These are phyloP conservation scores for Palaemon carinicauda DNA, from an alignment of 1,140 invertebrate species.

Conservation along the genomic window DNA sequence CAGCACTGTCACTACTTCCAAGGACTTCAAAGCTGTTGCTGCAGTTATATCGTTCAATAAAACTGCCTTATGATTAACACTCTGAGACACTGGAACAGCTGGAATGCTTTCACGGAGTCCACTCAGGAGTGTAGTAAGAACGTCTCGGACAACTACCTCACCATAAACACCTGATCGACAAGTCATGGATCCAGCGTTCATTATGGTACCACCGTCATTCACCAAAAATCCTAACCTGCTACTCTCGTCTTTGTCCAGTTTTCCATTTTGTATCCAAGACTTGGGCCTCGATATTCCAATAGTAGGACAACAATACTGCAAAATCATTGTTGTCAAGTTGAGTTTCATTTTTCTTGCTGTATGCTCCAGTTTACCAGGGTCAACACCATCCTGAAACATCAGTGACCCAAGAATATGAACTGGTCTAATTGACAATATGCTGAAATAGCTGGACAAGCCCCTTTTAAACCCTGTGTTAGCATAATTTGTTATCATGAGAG, in stretches of 20 bases:
- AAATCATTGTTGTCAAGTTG: constrained; percentile 42
- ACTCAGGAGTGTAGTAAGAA: constrained; percentile 20
- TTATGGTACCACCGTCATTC: background rate
- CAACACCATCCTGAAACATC: constrained; percentile 39
- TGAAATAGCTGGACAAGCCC: constrained; percentile 14
- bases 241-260: background rate
- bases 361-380: constrained; percentile 30
- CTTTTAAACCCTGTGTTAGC: background rate
- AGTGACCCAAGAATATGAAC: constrained; percentile 35
- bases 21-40: background rate
- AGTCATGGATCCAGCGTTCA: constrained; percentile 5
- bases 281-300: constrained; percentile 1
- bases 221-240: constrained; percentile 8
- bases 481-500: constrained; percentile 34
- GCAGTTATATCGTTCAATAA: constrained; percentile 39
- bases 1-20: constrained; percentile 4
- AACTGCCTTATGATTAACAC: background rate
- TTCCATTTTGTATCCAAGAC: background rate
- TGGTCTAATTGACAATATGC: constrained; percentile 12
- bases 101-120: constrained; percentile 35
- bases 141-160: constrained; percentile 24
- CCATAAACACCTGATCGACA: constrained; percentile 19
- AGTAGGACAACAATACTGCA: constrained; percentile 46
- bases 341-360: constrained; percentile 35
- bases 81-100: background rate